These are phyloP conservation scores for Morpho achilles DNA, from an alignment of 2,888 invertebrate species.

Conservation along the genomic window DNA sequence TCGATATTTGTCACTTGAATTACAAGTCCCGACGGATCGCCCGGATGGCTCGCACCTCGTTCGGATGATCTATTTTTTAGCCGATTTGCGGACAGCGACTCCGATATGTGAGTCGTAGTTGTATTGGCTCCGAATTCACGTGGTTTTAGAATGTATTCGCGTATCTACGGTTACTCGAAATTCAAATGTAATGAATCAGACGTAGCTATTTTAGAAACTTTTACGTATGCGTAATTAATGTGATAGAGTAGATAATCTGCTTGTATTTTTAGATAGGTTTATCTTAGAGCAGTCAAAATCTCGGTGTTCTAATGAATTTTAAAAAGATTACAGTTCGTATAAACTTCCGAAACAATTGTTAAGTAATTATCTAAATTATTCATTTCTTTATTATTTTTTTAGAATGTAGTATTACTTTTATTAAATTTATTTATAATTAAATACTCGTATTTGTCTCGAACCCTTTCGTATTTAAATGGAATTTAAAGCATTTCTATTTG, in stretches of 20 bases:
- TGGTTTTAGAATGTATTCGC: neutral
- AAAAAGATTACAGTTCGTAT: too few relatives aligned
- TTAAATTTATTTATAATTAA: neutral
- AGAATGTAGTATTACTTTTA: too few relatives aligned
- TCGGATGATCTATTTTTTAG: slow-evolving; percentile 65
- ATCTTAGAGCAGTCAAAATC: too few relatives aligned
- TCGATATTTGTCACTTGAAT: slow-evolving; percentile 80
- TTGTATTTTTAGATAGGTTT: too few relatives aligned
- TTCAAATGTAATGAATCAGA: too few relatives aligned
- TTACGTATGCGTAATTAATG: too few relatives aligned
- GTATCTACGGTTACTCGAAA: neutral
- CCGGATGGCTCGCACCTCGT: slow-evolving; percentile 68
- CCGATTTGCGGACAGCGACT: slow-evolving; percentile 35
- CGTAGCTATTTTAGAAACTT: too few relatives aligned
- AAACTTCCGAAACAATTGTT: too few relatives aligned
- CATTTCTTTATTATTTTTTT: too few relatives aligned
- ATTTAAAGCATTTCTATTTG: slow-evolving; percentile 26
- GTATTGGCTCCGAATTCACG: neutral
- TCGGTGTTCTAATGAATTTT: too few relatives aligned
- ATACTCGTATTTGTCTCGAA: slow-evolving; percentile 14
- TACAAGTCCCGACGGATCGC: slow-evolving; percentile 71
- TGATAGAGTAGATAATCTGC: too few relatives aligned
- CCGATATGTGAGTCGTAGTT: slow-evolving; percentile 10
- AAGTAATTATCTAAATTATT: too few relatives aligned
- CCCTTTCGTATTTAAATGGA: slow-evolving; percentile 19